Conservation (phyloP, 2,888 invertebrate genomes). For the Calameuta idolon region DNA sequence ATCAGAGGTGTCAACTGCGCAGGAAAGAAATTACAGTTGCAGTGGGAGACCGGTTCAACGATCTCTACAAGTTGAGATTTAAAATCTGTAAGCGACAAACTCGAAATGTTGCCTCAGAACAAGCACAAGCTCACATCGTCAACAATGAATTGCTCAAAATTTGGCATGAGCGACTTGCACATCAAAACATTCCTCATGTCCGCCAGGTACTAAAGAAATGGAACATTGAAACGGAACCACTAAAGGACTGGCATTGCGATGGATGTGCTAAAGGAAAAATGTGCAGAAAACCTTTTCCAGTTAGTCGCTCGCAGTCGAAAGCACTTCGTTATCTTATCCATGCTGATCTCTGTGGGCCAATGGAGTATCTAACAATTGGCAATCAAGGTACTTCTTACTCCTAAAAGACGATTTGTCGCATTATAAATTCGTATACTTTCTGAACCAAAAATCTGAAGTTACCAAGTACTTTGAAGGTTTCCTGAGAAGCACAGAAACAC, state of each 20-base stretch:
- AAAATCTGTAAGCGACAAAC: not conserved
- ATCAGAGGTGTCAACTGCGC: no score
- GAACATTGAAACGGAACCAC: conserved; percentile 25
- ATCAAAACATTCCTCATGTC: conserved; percentile 37
- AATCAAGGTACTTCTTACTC: conserved; percentile 19
- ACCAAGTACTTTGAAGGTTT: conserved; percentile 16
- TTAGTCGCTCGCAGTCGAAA: conserved; percentile 7
- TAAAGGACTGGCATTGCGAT: conserved; percentile 31
- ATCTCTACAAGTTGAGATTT: conserved; percentile 12
- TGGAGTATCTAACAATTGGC: conserved; percentile 22
- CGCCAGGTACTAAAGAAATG: conserved; percentile 27
- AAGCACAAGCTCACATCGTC: not conserved
- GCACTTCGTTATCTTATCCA: conserved; percentile 22
- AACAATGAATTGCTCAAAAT: conserved; percentile 23
- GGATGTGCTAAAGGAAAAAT: conserved; percentile 27
- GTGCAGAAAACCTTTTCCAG: conserved; percentile 12
- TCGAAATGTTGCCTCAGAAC: not conserved
- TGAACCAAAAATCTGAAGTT: conserved; percentile 22
- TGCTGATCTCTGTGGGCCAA: conserved; percentile 30
- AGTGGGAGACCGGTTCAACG: conserved; percentile 12
- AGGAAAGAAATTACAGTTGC: conserved; percentile 5
- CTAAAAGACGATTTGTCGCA: conserved; percentile 31
- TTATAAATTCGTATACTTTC: conserved; percentile 25
- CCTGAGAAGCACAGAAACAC: conserved; percentile 12
- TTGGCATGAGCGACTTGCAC: conserved; percentile 42